Conservation (phyloP, 2,113 vertebrate genomes). For the Pelecanoides urinatrix region DNA sequence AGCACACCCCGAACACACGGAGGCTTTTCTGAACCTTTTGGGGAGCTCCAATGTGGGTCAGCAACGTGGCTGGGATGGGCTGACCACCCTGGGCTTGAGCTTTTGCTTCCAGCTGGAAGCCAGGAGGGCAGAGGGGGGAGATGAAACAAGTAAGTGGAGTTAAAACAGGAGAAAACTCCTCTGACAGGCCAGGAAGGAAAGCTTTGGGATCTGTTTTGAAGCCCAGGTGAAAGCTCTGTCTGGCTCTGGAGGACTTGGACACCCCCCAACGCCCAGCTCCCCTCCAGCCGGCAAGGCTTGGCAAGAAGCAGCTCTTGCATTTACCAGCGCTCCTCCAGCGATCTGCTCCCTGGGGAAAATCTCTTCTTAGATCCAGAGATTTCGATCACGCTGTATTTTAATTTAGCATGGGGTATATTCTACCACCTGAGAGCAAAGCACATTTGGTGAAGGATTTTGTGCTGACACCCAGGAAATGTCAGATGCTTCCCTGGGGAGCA, state of each 20-base stretch:
- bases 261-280: fast-evolving
- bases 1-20: neutral
- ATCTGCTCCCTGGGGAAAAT: neutral
- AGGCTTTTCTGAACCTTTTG: neutral
- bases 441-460: neutral
- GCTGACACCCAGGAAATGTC: neutral
- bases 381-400: neutral
- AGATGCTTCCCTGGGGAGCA: neutral
- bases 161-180: neutral
- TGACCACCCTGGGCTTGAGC: fast-evolving
- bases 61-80: neutral
- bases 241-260: neutral
- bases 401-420: neutral
- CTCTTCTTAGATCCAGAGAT: neutral
- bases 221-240: neutral
- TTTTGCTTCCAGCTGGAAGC: neutral
- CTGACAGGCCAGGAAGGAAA: neutral
- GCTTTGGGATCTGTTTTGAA: neutral
- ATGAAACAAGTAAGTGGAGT: neutral
- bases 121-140: neutral
- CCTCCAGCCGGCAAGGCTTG: neutral
- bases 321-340: neutral
- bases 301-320: neutral
- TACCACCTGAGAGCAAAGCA: neutral
- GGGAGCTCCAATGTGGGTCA: neutral